Evolutionary conservation across 2,113 vertebrate genomes (phyloP).

Genomic region (Brachypteracias leptosomus): DNA sequence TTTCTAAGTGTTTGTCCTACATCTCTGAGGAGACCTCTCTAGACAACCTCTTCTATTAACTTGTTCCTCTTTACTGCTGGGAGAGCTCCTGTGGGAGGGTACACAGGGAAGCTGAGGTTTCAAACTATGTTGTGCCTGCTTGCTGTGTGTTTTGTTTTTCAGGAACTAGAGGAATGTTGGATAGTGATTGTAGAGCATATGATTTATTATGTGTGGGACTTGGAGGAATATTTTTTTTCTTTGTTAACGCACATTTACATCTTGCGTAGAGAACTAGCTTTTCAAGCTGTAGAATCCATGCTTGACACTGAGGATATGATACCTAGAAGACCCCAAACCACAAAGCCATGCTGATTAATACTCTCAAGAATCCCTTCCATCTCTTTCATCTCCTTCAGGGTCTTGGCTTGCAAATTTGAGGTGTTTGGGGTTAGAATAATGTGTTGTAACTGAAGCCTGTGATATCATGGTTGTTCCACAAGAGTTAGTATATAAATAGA

Average conservation of each 20-base stretch:
- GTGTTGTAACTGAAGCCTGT: not conserved
- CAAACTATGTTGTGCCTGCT: not conserved
- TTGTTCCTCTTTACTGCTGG: not conserved
- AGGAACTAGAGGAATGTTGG: not conserved
- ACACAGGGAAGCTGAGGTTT: accelerated
- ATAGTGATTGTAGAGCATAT: not conserved
- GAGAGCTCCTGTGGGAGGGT: not conserved
- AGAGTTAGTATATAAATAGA: not conserved
- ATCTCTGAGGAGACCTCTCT: not conserved
- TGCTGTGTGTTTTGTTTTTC: not conserved
- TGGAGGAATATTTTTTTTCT: not conserved
- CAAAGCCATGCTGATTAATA: not conserved
- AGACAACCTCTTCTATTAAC: not conserved
- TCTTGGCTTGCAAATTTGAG: not conserved
- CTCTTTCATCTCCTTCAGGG: not conserved
- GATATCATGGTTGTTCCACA: not conserved
- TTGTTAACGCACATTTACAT: not conserved
- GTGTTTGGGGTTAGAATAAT: not conserved
- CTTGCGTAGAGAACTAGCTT: not conserved
- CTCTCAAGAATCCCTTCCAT: not conserved
- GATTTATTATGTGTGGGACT: not conserved
- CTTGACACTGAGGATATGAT: not conserved
- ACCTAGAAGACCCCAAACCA: not conserved
- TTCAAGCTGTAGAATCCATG: not conserved
- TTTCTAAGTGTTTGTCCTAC: not conserved